Evolutionary conservation across 2,113 vertebrate species (phyloP).

Genomic region (Oryzias celebensis): DNA sequence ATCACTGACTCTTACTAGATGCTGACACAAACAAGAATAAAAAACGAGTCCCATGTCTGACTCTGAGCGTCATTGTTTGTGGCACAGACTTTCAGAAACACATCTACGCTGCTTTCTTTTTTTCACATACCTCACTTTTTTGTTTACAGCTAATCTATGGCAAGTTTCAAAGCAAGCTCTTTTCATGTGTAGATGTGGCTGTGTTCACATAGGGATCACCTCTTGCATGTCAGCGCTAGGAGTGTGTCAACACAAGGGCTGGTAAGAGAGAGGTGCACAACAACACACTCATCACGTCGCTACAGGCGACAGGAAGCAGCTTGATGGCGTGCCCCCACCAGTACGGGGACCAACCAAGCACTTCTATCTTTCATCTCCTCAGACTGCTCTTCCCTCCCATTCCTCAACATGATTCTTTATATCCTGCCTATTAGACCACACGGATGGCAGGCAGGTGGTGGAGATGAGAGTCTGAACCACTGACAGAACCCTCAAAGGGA

Average conservation of each 20-base stretch:
- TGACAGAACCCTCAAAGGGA: slow-evolving; percentile 41
- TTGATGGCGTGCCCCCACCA: slow-evolving; percentile 43
- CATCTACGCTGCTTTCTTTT: not conserved
- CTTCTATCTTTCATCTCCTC: slow-evolving; percentile 74
- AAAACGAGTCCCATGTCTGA: not conserved
- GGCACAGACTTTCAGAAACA: slow-evolving; percentile 15
- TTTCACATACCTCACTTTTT: not conserved
- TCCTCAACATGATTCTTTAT: slow-evolving; percentile 45
- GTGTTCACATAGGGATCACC: slow-evolving; percentile 22
- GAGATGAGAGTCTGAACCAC: slow-evolving; percentile 33
- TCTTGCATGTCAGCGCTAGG: slow-evolving; percentile 23
- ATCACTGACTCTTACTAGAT: slow-evolving; percentile 8
- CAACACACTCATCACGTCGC: slow-evolving; percentile 45
- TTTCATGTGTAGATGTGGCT: slow-evolving; percentile 37
- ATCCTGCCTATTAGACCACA: slow-evolving; percentile 53
- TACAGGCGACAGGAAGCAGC: slow-evolving; percentile 61
- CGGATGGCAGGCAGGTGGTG: slow-evolving; percentile 38
- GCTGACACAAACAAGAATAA: not conserved
- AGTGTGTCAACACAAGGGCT: slow-evolving; percentile 51
- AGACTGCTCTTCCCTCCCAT: slow-evolving; percentile 54
- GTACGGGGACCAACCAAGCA: slow-evolving; percentile 46
- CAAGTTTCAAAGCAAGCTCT: slow-evolving; percentile 3
- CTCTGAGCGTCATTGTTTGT: slow-evolving; percentile 14
- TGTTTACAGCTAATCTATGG: slow-evolving; percentile 17
- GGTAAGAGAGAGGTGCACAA: slow-evolving; percentile 47